These are phyloP conservation scores for Merluccius polli DNA, from an alignment of 2,797 vertebrate species.

Conservation along the genomic window DNA sequence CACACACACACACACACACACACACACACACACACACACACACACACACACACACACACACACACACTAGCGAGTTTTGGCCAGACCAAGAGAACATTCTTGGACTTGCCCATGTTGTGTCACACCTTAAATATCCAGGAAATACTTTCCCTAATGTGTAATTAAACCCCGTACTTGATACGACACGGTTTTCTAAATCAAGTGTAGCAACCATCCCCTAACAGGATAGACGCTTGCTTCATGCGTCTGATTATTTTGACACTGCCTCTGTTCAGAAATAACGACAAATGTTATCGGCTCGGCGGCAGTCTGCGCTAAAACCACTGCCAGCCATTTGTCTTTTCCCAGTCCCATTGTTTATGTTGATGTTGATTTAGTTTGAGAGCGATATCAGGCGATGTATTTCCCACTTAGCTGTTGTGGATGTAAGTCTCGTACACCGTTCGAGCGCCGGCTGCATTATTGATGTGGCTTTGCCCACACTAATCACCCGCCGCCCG, in stretches of 20 bases:
- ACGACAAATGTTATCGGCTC: neutral
- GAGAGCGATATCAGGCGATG: neutral
- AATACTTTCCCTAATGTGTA: constrained; percentile 6
- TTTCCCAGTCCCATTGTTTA: neutral
- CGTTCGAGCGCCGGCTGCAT: neutral
- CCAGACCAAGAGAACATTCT: neutral
- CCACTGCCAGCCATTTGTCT: neutral
- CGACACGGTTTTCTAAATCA: neutral
- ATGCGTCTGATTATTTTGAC: neutral
- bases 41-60: constrained; percentile 1
- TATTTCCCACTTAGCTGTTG: neutral
- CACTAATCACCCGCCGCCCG: neutral
- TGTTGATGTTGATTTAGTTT: neutral
- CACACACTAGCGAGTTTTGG: neutral
- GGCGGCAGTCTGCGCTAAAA: neutral
- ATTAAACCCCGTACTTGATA: neutral
- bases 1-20: constrained; percentile 4
- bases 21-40: neutral
- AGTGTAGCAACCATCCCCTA: neutral
- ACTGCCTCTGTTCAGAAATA: neutral
- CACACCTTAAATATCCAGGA: constrained; percentile 8
- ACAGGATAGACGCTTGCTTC: neutral
- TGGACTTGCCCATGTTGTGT: neutral
- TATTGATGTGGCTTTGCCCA: neutral
- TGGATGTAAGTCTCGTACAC: neutral